A percentile compares a stretch with the other conserved stretches of the same genome.
These are phyloP conservation scores for Chloroceryle inda DNA, from an alignment of 2,797 vertebrate species.

Conservation along the genomic window DNA sequence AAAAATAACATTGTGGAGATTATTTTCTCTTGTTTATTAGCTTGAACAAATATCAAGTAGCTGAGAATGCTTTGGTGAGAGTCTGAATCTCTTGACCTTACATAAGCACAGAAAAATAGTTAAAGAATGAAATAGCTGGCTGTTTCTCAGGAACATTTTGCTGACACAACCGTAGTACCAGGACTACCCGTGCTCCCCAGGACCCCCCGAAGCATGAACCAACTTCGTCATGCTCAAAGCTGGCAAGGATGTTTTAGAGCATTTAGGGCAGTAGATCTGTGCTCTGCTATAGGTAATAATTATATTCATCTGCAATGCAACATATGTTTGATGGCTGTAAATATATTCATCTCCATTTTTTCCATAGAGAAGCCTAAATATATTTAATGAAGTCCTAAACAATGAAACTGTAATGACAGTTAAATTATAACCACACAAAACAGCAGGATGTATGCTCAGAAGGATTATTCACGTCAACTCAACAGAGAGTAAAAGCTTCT, in stretches of 20 bases:
- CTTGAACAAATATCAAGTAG: neutral
- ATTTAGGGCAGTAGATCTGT: neutral
- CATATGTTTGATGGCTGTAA: neutral
- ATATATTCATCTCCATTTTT: neutral
- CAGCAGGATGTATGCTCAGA: conserved; percentile 20
- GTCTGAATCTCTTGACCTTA: neutral
- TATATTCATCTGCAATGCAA: neutral
- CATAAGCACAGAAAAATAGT: neutral
- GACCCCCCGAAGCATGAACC: neutral
- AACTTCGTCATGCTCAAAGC: neutral
- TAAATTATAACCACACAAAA: conserved; percentile 27
- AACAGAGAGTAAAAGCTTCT: conserved; percentile 25
- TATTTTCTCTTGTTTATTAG: conserved; percentile 13
- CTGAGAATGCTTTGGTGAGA: neutral
- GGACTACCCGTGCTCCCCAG: neutral
- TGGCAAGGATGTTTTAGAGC: neutral
- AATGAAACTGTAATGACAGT: neutral
- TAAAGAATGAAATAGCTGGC: neutral
- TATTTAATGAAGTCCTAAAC: conserved; percentile 1
- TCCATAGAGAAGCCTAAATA: neutral
- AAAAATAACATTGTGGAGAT: neutral
- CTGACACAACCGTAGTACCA: neutral
- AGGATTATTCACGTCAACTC: conserved; percentile 30
- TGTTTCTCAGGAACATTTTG: conserved; percentile 15
- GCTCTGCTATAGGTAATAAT: neutral